Base-by-base conservation (phyloP, 2,888 invertebrate genomes). In the Fragum whitleyi region DNA sequence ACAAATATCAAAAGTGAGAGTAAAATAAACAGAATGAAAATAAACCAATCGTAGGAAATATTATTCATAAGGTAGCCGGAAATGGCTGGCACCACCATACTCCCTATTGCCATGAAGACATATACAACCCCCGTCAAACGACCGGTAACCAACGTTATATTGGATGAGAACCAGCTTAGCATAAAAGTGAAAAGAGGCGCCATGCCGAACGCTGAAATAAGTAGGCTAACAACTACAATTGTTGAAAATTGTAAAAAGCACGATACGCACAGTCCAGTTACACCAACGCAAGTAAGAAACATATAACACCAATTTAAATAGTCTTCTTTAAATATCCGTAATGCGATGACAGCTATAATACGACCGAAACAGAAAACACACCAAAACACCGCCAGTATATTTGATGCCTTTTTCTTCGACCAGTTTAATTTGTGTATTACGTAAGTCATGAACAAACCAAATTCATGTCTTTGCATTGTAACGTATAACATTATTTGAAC, bases 401-500 rank as follows among this genome's bases (percentile, higher is more conserved):
- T 61, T 1, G 61, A 61, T 2, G 32, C n/a, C 32, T 61, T 61
- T 14, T 32, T 61, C 32, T 29, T 61, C 11, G 61, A 61, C 61
- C 61, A 61, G 3, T 29, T 32, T 0, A 61, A 32, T 16, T 61
- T 19, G 6, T 29, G 26, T n/a, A 61, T 32, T 7, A n/a, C 61
- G 32, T 61, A 61, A 11, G 61, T 61, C 61, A 61, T 61, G 28
- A 61, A 61, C 16, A 61, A 32, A n/a, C 61, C 61, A 32, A 32
- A 61, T 7, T 29, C n/a, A 32, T 61, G 61, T 32, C 61, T 61
- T n/a, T 61, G 61, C 32, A 61, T 29, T n/a, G 61, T 61, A n/a
- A 61, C 61, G 29, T 32, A 61, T 1, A 61, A 32, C 61, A 61
- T 61, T 61, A 61, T 61, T 28, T 61, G 61, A 16, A 61, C 19